Conservation (phyloP, 2,113 vertebrate genomes). For the Notothenia coriiceps region DNA sequence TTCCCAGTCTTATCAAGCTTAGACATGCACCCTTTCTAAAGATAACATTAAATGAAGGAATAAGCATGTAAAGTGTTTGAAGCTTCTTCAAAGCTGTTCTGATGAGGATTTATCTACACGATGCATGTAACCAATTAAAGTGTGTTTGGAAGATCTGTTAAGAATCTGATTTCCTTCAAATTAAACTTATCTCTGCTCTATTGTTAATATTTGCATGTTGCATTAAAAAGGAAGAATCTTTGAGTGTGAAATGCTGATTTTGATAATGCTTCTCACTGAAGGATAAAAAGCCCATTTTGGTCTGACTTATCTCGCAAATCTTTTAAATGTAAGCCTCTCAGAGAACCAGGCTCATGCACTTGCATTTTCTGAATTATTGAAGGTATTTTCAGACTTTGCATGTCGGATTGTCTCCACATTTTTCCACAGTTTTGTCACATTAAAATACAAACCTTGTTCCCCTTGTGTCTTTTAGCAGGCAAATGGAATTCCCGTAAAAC, state of each 20-base stretch:
- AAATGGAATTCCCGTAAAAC: neutral
- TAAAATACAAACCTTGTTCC: slow-evolving; percentile 26
- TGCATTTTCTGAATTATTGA: slow-evolving; percentile 52
- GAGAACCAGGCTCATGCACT: slow-evolving; percentile 27
- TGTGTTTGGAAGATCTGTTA: slow-evolving; percentile 37
- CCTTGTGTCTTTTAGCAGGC: neutral
- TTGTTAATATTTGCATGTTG: slow-evolving; percentile 62
- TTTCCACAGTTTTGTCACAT: neutral
- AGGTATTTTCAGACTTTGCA: slow-evolving; percentile 34
- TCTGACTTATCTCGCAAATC: slow-evolving; percentile 67
- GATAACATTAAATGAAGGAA: neutral
- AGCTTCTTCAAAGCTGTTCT: slow-evolving; percentile 29
- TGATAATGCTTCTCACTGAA: slow-evolving; percentile 54
- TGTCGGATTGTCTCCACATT: slow-evolving; percentile 16
- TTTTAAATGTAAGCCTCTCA: slow-evolving; percentile 59
- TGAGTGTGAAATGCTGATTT: slow-evolving; percentile 54
- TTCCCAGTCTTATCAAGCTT: neutral
- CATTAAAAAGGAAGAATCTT: slow-evolving; percentile 33
- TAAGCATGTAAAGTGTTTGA: slow-evolving; percentile 1
- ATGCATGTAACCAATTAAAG: slow-evolving; percentile 46
- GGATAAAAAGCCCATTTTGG: slow-evolving; percentile 48
- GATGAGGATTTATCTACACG: slow-evolving; percentile 27
- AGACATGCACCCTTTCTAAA: neutral
- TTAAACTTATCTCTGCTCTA: slow-evolving; percentile 56
- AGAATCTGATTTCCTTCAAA: slow-evolving; percentile 48